Percentiles rank a stretch among this genome's conserved stretches.
These are phyloP conservation scores for Drosophila serrata DNA, from an alignment of 1,140 invertebrate genomes.

Conservation along the genomic window DNA sequence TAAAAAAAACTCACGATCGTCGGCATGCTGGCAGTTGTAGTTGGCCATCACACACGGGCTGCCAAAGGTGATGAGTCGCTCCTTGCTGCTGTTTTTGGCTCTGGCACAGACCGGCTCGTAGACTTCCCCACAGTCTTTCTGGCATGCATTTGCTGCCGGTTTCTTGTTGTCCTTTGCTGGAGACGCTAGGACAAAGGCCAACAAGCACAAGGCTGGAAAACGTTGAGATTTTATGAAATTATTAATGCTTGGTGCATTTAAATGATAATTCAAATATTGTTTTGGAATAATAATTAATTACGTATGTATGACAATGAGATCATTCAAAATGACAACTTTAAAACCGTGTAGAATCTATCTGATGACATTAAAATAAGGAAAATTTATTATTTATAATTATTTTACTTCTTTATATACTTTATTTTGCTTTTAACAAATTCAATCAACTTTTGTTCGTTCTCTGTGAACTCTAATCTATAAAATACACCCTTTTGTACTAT, in stretches of 20 bases:
- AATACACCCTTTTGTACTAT: not conserved
- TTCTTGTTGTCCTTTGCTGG: conserved; percentile 76
- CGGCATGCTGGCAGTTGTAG: conserved; percentile 79
- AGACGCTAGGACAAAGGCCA: conserved; percentile 54
- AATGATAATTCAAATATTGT: not conserved
- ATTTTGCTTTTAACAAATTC: not conserved
- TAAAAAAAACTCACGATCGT: conserved; percentile 80
- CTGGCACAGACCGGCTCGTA: conserved; percentile 76
- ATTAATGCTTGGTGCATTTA: not conserved
- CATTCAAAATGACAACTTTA: not conserved
- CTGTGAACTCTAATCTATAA: not conserved
- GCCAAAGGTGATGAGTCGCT: conserved; percentile 75
- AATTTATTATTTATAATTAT: not conserved
- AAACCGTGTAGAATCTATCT: not conserved
- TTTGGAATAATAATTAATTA: too few species aligned
- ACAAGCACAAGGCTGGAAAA: conserved; percentile 58
- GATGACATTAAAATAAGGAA: too few species aligned
- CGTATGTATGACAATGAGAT: not conserved
- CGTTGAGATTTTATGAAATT: not conserved
- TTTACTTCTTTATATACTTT: not conserved
- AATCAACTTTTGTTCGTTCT: not conserved
- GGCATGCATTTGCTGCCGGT: conserved; percentile 43
- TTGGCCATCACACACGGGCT: conserved; percentile 76
- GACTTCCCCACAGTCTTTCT: conserved; percentile 47
- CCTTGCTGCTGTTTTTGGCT: conserved; percentile 77